Percentiles rank a stretch among this genome's conserved stretches.
These are phyloP conservation scores for Atrichornis clamosus DNA, from an alignment of 2,113 vertebrate species.

Conservation along the genomic window DNA sequence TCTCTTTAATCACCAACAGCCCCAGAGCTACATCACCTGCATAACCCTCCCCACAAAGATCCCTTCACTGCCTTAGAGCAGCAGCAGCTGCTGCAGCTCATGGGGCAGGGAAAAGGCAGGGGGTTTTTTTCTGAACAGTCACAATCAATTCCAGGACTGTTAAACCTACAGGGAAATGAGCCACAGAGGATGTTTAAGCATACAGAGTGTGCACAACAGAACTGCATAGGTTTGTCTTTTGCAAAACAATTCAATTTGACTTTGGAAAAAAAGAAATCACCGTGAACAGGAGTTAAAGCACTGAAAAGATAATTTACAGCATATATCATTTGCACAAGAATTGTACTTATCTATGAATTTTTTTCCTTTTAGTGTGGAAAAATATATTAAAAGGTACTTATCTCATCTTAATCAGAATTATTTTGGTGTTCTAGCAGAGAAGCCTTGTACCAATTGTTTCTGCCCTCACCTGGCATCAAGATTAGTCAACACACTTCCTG, in stretches of 20 bases:
- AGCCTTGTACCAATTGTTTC: neutral
- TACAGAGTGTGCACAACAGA: neutral
- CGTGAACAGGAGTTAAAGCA: neutral
- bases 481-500: neutral
- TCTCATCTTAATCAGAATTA: neutral
- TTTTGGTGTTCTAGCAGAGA: neutral
- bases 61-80: neutral
- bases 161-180: neutral
- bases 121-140: neutral
- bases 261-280: neutral
- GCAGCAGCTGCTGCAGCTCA: neutral
- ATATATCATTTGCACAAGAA: neutral
- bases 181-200: neutral
- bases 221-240: neutral
- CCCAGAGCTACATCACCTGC: neutral
- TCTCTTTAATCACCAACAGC: neutral
- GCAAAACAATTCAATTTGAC: neutral
- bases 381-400: neutral
- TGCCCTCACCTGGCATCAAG: neutral
- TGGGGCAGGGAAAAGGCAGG: neutral
- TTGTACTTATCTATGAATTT: neutral
- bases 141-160: neutral
- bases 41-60: neutral
- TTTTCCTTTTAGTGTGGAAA: neutral
- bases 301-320: neutral